Percentiles rank a stretch among this genome's conserved stretches.
phyloP scores from a whole-genome alignment of 2,113 vertebrate genomes.

The Gambusia affinis region DNA sequence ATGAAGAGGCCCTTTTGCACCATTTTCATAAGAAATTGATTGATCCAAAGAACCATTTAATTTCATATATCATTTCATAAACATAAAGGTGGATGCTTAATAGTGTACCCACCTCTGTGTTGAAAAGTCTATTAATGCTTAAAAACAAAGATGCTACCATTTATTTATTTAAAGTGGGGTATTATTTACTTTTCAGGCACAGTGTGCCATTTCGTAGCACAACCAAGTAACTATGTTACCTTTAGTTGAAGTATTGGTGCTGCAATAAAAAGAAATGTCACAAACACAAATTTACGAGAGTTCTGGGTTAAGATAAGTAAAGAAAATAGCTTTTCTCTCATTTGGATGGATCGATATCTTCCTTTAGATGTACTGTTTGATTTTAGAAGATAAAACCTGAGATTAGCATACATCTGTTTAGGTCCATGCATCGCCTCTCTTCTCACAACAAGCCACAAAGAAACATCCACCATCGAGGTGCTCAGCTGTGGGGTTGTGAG shows the following conservation, averaged over 20 bases:
- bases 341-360: background rate
- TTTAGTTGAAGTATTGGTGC: too few species aligned
- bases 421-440: background rate
- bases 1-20: background rate
- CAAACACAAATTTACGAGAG: too few species aligned
- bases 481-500: too few species aligned
- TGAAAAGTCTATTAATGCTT: background rate
- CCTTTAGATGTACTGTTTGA: background rate
- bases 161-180: too few species aligned
- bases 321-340: background rate
- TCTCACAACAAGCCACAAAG: too few species aligned
- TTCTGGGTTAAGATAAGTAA: background rate
- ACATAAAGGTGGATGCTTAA: background rate
- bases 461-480: too few species aligned
- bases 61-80: background rate
- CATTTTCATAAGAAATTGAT: background rate
- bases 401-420: background rate
- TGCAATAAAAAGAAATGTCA: too few species aligned
- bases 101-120: background rate
- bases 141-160: background rate
- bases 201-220: too few species aligned
- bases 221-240: too few species aligned
- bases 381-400: background rate
- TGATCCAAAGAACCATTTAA: background rate
- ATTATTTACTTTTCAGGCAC: too few species aligned